Evolutionary conservation across 2,888 invertebrate genomes (phyloP), one percentile per base, ranked within the genome.

Genomic region (Thalpophila matura): DNA sequence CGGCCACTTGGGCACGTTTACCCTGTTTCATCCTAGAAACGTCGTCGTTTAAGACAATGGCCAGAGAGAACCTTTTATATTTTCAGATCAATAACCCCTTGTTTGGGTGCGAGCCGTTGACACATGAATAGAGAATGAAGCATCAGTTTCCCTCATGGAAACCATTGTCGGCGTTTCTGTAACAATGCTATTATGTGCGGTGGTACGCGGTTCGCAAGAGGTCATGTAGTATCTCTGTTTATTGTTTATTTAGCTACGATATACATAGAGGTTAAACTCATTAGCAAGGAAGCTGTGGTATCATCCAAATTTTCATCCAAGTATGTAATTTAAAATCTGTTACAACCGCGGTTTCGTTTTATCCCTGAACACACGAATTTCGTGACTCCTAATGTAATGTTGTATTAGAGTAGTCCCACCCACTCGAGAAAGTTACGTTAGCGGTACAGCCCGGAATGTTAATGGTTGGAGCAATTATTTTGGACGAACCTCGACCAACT

Each of bases 1-100:
- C 79, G 72, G 82, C 83, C 87, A 90, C 93, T 93, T 89, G 87
- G 82, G 89, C 93, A 94, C 94, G 93, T 89, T 86, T 85, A 84
- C 84, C 85, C 79, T 79, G 84, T 83, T 87, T 78, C 81, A 83
- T 83, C 80, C 80, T 81, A 83, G 81, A 84, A 83, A 80, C 81
- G 68, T 63, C 47, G 81, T 82, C 85, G 86, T 86, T 90, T 87
- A 88, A 92, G 89, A 93, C 93, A 93, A 92, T 89, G 83, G 78
- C 77, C 75, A 80, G 83, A 86, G 88, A 87, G 87, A 91, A 89
- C 83, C 89, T 89, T 89, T 90, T 88, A 90, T 88, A 89, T 84
- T 87, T 87, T 78, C 84, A 89, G 90, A 90, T 89, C 90, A 89
- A 91, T 91, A 91, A 89, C 91, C 89, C 76, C 87, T 89, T 83